Evolutionary conservation across 2,888 invertebrate genomes (phyloP).

Genomic region (Ceratothoa steindachneri): DNA sequence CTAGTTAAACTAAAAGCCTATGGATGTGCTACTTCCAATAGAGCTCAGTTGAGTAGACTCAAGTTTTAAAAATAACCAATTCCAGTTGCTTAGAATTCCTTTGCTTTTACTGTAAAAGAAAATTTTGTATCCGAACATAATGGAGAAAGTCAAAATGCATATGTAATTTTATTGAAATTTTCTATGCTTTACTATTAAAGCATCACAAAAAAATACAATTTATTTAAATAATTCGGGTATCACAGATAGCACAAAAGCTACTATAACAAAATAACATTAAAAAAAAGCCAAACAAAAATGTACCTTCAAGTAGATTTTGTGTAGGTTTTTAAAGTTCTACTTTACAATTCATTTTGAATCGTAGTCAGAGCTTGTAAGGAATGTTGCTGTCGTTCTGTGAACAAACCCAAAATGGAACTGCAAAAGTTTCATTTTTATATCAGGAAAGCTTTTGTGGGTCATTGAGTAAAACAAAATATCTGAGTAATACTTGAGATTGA

Average conservation of each 20-base stretch:
- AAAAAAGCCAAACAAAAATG: not conserved
- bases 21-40: too few relatives aligned
- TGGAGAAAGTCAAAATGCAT: too few relatives aligned
- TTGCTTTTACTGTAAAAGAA: too few relatives aligned
- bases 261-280: not conserved
- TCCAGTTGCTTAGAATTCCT: too few relatives aligned
- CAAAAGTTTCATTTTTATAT: too few relatives aligned
- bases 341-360: not conserved
- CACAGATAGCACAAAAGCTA: not conserved
- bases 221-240: not conserved
- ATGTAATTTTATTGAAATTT: not conserved
- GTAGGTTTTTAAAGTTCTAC: not conserved
- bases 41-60: too few relatives aligned
- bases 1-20: too few relatives aligned
- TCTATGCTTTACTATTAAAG: not conserved
- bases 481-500: not conserved
- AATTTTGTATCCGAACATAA: too few relatives aligned
- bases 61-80: too few relatives aligned
- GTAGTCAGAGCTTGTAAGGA: not conserved
- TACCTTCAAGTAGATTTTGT: not conserved
- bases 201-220: not conserved
- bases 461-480: not conserved
- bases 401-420: too few relatives aligned
- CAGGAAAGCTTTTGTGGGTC: not conserved
- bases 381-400: not conserved